phyloP scores from a whole-genome alignment of 1,140 invertebrate genomes.

The Euglossa dilemma region DNA sequence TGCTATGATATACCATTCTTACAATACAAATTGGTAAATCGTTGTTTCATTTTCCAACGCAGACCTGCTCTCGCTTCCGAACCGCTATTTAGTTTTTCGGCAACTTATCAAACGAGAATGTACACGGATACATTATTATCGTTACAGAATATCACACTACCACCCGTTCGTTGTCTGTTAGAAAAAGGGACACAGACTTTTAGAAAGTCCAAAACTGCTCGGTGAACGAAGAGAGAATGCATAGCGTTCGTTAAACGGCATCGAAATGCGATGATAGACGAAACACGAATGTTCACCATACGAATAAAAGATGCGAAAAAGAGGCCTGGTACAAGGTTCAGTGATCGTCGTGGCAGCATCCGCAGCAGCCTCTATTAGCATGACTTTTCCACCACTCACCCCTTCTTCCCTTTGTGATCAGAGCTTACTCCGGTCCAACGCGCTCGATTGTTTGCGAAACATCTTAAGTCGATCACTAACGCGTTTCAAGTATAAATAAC shows the following conservation, averaged over 20 bases:
- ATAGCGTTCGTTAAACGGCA: too few species aligned
- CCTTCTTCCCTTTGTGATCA: background rate
- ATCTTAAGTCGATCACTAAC: constrained; percentile 7
- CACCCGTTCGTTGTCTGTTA: too few species aligned
- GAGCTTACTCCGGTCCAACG: background rate
- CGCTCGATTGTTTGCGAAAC: background rate
- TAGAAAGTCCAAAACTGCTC: background rate
- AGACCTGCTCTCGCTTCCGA: too few species aligned
- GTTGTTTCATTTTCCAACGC: too few species aligned
- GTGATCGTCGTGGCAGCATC: background rate
- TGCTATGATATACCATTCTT: too few species aligned
- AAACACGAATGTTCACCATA: background rate
- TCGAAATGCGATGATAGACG: too few species aligned
- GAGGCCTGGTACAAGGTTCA: background rate
- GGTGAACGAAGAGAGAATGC: background rate
- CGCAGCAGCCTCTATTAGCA: background rate
- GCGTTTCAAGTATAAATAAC: background rate
- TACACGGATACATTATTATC: too few species aligned
- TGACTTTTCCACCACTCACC: background rate
- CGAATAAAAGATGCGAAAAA: background rate
- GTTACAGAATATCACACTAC: too few species aligned
- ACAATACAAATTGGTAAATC: too few species aligned
- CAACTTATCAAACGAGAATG: too few species aligned
- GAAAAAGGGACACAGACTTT: background rate
- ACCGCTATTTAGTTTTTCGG: too few species aligned